Conservation (phyloP, 2,113 vertebrate species). For the Siphamia tubifer region DNA sequence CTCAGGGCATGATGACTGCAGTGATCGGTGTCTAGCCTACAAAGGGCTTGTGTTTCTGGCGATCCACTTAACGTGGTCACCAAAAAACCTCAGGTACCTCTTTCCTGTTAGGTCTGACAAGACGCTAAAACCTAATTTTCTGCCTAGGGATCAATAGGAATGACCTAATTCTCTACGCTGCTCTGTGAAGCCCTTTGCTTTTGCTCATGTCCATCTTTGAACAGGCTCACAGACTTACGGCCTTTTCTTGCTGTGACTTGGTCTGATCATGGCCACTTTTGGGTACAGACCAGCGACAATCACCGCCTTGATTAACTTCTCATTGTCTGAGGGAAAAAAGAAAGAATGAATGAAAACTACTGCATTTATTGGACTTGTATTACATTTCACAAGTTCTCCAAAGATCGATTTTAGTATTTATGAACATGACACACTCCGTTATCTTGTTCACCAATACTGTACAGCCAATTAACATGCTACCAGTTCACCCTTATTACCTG, state of each 20-base stretch:
- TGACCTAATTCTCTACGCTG: slow-evolving; percentile 2
- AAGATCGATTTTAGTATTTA: not conserved
- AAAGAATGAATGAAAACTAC: not conserved
- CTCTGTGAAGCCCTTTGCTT: not conserved
- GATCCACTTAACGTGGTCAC: slow-evolving; percentile 1
- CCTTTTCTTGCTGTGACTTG: slow-evolving; percentile 89
- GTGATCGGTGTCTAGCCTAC: slow-evolving; percentile 39
- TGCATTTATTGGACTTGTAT: not conserved
- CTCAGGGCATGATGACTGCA: slow-evolving; percentile 40
- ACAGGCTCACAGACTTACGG: slow-evolving; percentile 85
- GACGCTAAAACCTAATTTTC: slow-evolving; percentile 6
- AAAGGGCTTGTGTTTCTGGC: slow-evolving; percentile 25
- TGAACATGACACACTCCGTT: not conserved
- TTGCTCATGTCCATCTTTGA: not conserved
- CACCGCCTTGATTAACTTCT: slow-evolving; percentile 97
- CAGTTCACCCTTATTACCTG: slow-evolving; percentile 76
- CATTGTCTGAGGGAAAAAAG: slow-evolving; percentile 84
- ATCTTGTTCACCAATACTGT: not conserved
- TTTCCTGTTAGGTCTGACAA: slow-evolving; percentile 4
- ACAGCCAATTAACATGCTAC: not conserved
- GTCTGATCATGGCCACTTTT: slow-evolving; percentile 95
- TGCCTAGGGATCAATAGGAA: slow-evolving; percentile 15
- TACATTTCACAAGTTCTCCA: not conserved
- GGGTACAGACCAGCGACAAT: slow-evolving; percentile 97
- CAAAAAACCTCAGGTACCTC: slow-evolving; percentile 20